Conservation (phyloP, 2,113 vertebrate genomes). For the Toxotes jaculatrix region DNA sequence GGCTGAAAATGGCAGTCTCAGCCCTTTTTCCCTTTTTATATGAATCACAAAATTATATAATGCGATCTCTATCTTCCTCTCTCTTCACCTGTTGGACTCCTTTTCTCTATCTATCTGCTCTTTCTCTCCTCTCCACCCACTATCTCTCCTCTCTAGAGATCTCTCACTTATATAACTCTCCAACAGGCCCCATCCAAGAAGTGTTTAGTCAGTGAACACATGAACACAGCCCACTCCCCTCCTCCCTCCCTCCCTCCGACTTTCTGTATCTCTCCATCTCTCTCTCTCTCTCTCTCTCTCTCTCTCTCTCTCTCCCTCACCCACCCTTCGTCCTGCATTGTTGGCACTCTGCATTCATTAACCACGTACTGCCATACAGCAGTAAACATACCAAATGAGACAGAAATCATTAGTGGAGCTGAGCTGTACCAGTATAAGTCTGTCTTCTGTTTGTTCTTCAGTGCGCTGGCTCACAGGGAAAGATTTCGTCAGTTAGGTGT, state of each 20-base stretch:
- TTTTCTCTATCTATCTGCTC: constrained; percentile 39
- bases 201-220: constrained; percentile 64
- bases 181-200: constrained; percentile 59
- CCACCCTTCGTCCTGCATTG: constrained; percentile 53
- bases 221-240: constrained; percentile 71
- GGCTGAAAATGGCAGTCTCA: not conserved
- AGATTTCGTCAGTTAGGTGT: constrained; percentile 40
- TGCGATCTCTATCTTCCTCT: constrained; percentile 4
- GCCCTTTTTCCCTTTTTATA: not conserved
- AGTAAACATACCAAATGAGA: constrained; percentile 75
- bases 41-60: constrained; percentile 49
- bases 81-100: constrained; percentile 56
- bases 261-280: constrained; percentile 30
- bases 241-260: constrained; percentile 63
- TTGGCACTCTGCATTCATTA: constrained; percentile 79
- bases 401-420: constrained; percentile 60
- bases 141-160: constrained; percentile 57
- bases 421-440: constrained; percentile 15
- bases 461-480: not conserved
- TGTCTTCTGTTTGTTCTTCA: not conserved
- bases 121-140: constrained; percentile 61
- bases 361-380: constrained; percentile 65
- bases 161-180: constrained; percentile 77
- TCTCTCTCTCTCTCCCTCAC: not conserved
- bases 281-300: constrained; percentile 39